A percentile compares a stretch with the other conserved stretches of the same genome.
Evolutionary conservation across 2,113 vertebrate species (phyloP).

Genomic region (Seriola aureovittata): DNA sequence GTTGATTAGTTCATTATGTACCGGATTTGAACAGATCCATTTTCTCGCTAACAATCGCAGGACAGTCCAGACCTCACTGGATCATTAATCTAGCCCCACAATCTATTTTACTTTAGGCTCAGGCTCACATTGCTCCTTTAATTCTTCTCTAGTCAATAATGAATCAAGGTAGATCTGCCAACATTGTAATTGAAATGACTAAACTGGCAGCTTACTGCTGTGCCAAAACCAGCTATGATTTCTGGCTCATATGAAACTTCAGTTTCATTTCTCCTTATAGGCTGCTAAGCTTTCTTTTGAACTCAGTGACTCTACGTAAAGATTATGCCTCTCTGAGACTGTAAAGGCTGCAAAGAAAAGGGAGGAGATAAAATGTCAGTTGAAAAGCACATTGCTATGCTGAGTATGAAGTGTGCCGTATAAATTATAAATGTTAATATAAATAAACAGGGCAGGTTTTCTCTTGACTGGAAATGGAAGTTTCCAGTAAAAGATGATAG

Average conservation of each 20-base stretch:
- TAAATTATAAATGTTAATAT: conserved; percentile 25
- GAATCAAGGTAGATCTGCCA: conserved; percentile 58
- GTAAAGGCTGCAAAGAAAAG: neutral
- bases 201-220: conserved; percentile 19
- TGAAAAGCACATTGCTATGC: neutral
- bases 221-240: conserved; percentile 38
- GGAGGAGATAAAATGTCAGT: neutral
- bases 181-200: conserved; percentile 55
- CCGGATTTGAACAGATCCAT: conserved; percentile 20
- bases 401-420: neutral
- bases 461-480: neutral
- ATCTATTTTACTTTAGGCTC: conserved; percentile 56
- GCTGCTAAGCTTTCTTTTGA: conserved; percentile 12
- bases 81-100: conserved; percentile 49
- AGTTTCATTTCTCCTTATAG: conserved; percentile 1
- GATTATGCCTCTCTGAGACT: conserved; percentile 6
- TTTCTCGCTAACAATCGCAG: conserved; percentile 31
- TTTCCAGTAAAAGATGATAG: neutral
- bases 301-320: neutral
- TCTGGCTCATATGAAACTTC: conserved; percentile 26
- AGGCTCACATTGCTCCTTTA: conserved; percentile 37
- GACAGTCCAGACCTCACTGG: conserved; percentile 36
- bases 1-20: conserved; percentile 46
- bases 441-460: neutral
- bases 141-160: conserved; percentile 66